Percentiles rank a stretch among this genome's conserved stretches.
These are phyloP conservation scores for Acanthurus leucopareius DNA, from an alignment of 2,797 vertebrate species.

Conservation along the genomic window DNA sequence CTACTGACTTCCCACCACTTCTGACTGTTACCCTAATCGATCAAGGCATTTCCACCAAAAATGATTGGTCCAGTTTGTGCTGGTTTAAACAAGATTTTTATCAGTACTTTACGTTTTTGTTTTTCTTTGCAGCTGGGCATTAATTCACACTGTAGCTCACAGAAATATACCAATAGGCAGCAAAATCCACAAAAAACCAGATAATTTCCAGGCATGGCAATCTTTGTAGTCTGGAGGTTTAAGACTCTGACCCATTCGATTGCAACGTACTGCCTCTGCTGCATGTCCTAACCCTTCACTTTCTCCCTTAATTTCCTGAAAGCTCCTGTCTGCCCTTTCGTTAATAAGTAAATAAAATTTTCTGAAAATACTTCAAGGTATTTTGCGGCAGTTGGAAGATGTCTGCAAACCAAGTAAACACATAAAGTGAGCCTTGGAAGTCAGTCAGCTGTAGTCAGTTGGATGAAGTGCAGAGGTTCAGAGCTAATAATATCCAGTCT, in stretches of 20 bases:
- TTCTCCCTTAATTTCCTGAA: conserved; percentile 26
- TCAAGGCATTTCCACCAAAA: conserved; percentile 10
- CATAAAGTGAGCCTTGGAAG: conserved; percentile 25
- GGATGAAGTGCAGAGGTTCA: neutral
- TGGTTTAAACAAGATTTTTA: neutral
- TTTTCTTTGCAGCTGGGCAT: neutral
- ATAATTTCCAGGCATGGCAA: neutral
- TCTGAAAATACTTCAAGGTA: neutral
- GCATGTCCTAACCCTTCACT: neutral
- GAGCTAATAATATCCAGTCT: neutral
- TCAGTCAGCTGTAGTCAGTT: conserved; percentile 4
- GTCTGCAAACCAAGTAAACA: conserved; percentile 16
- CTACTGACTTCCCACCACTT: neutral
- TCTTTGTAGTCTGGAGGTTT: neutral
- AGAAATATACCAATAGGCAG: conserved; percentile 3
- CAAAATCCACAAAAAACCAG: neutral
- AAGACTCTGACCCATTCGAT: neutral
- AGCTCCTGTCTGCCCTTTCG: conserved; percentile 5
- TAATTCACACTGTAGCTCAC: neutral
- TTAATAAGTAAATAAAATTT: conserved; percentile 7
- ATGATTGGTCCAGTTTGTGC: neutral
- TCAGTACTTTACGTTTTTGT: neutral
- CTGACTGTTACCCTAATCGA: conserved; percentile 7
- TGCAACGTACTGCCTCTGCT: neutral
- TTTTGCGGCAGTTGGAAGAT: conserved; percentile 15